Evolutionary conservation across 2,888 invertebrate genomes (phyloP).

Genomic region (Agriotes lineatus): DNA sequence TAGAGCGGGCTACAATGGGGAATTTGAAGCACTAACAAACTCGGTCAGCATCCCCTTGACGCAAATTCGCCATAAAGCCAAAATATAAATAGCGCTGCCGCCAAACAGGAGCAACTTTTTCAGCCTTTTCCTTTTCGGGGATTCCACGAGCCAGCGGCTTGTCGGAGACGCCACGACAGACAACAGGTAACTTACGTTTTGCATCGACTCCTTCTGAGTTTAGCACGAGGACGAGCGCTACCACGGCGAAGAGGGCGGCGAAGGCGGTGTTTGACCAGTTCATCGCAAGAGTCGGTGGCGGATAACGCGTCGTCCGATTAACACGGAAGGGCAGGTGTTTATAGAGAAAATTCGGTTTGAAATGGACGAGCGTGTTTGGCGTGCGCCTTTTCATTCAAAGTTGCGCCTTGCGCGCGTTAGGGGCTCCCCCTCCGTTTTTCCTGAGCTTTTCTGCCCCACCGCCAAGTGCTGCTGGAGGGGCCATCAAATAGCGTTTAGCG

Average conservation of each 20-base stretch:
- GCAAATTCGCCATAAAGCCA: too few species aligned
- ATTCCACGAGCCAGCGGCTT: too few species aligned
- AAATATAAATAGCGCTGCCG: too few species aligned
- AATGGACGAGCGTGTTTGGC: constrained; percentile 52
- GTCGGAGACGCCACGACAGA: too few species aligned
- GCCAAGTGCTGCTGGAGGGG: background rate
- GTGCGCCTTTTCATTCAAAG: constrained; percentile 58
- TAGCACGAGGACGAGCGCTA: constrained; percentile 51
- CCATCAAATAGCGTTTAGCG: constrained; percentile 10
- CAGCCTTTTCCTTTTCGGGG: too few species aligned
- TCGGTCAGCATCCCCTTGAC: too few species aligned
- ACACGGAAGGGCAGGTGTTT: constrained; percentile 35
- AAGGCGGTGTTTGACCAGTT: constrained; percentile 39
- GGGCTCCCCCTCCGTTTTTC: constrained; percentile 21
- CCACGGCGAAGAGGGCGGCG: constrained; percentile 45
- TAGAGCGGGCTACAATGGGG: too few species aligned
- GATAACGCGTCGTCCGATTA: constrained; percentile 4
- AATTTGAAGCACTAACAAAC: too few species aligned
- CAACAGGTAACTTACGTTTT: constrained; percentile 57
- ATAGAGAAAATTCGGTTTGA: constrained; percentile 48
- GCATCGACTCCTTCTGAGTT: constrained; percentile 51
- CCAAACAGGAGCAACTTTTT: too few species aligned
- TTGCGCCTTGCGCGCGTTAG: constrained; percentile 53
- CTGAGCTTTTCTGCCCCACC: constrained; percentile 21
- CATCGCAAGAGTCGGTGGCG: constrained; percentile 8